Percentiles rank a stretch among this genome's conserved stretches.
Conservation (phyloP, 2,113 vertebrate genomes). For the Daboia siamensis region DNA sequence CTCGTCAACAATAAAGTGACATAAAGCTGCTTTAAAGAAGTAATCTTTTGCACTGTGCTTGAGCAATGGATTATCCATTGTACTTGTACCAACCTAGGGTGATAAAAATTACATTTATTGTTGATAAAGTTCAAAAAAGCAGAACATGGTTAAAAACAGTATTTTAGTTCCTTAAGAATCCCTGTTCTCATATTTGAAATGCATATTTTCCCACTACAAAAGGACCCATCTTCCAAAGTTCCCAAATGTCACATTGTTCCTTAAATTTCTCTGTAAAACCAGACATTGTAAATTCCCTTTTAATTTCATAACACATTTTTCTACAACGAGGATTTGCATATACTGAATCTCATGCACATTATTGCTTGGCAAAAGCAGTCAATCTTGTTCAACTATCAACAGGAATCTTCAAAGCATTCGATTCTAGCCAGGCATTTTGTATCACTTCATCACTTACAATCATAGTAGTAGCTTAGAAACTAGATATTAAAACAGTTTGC, state of each 20-base stretch:
- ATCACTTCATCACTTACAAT: not conserved
- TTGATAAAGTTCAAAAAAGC: not conserved
- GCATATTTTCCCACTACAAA: not conserved
- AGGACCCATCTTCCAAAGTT: too few relatives aligned
- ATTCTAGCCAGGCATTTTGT: not conserved
- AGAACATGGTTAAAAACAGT: not conserved
- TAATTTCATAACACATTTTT: not conserved
- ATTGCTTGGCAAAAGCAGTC: not conserved
- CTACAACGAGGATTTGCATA: not conserved
- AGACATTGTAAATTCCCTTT: not conserved
- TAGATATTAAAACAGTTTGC: not conserved
- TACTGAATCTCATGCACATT: not conserved
- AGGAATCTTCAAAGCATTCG: not conserved
- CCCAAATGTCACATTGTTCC: not conserved
- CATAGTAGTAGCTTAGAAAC: not conserved
- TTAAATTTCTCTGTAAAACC: not conserved
- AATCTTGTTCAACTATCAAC: not conserved
- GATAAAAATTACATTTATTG: fast-evolving
- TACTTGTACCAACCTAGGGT: conserved; percentile 87
- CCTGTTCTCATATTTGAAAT: not conserved
- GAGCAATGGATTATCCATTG: conserved; percentile 95
- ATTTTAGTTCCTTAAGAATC: not conserved
- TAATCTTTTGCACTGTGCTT: conserved; percentile 98
- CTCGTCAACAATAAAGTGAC: conserved; percentile 97
- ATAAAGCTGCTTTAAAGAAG: conserved; percentile 97